These are phyloP conservation scores for Agrochola macilenta DNA, from an alignment of 2,888 invertebrate genomes.

Conservation along the genomic window DNA sequence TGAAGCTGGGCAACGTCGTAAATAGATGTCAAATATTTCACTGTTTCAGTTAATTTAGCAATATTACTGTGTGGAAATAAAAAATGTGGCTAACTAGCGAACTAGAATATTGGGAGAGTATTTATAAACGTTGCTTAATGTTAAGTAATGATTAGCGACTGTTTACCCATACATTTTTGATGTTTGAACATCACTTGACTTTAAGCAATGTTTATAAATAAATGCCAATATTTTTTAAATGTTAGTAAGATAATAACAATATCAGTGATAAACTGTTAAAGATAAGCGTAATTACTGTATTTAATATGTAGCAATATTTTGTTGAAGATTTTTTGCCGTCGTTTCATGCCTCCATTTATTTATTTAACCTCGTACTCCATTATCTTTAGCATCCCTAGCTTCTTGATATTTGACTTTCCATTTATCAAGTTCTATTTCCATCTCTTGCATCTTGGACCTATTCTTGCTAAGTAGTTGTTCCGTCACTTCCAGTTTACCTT, in stretches of 20 bases:
- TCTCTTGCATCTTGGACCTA: constrained; percentile 68
- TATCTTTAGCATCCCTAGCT: constrained; percentile 21
- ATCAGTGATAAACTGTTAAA: background rate
- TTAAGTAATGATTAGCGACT: no score
- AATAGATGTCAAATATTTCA: no score
- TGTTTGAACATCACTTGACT: no score
- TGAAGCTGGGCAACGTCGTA: no score
- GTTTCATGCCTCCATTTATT: background rate
- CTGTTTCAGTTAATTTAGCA: no score
- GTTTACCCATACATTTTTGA: no score
- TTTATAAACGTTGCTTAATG: no score
- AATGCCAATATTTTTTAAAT: background rate
- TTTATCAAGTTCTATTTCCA: constrained; percentile 75
- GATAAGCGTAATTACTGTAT: background rate
- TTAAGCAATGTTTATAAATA: no score
- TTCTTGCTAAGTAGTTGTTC: constrained; percentile 74
- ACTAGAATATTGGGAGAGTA: no score
- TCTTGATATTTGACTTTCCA: constrained; percentile 81
- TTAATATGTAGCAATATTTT: background rate
- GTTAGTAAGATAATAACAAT: background rate
- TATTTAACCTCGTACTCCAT: constrained; percentile 17
- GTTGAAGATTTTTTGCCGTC: background rate
- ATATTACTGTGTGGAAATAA: no score
- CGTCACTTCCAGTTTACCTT: constrained; percentile 71
- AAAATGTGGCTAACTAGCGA: no score